Conservation (phyloP, 1,140 invertebrate genomes). For the Rhopalosiphum maidis region DNA sequence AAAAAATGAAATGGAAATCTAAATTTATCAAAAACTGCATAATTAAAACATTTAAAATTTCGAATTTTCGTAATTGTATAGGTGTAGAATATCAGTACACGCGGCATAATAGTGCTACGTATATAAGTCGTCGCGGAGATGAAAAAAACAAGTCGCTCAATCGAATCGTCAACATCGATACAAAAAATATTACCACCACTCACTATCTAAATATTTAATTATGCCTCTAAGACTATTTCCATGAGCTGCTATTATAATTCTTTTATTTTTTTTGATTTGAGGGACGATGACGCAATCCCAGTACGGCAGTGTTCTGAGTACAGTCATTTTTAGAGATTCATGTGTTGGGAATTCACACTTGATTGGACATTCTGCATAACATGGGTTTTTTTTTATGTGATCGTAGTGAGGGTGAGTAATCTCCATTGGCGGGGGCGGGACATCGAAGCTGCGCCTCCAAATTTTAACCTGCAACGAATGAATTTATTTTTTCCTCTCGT, state of each 20-base stretch:
- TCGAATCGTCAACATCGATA: too few relatives aligned
- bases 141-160: too few relatives aligned
- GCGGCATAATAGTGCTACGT: too few relatives aligned
- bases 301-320: conserved; percentile 86
- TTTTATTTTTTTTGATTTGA: conserved; percentile 85
- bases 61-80: too few relatives aligned
- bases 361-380: conserved; percentile 78
- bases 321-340: conserved; percentile 92
- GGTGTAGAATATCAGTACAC: too few relatives aligned
- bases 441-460: conserved; percentile 93
- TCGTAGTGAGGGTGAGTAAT: conserved; percentile 82
- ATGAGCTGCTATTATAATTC: conserved; percentile 91
- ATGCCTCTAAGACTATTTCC: conserved; percentile 94
- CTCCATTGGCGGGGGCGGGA: conserved; percentile 90
- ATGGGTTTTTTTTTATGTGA: conserved; percentile 79
- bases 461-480: conserved; percentile 74
- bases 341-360: conserved; percentile 87
- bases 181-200: conserved; percentile 62
- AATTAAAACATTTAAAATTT: too few relatives aligned
- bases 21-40: too few relatives aligned
- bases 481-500: background rate
- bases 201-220: conserved; percentile 93
- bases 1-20: too few relatives aligned
- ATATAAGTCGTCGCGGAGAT: too few relatives aligned
- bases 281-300: conserved; percentile 95